These are phyloP conservation scores for Margaritifera margaritifera DNA, from an alignment of 2,888 invertebrate genomes.

Conservation along the genomic window DNA sequence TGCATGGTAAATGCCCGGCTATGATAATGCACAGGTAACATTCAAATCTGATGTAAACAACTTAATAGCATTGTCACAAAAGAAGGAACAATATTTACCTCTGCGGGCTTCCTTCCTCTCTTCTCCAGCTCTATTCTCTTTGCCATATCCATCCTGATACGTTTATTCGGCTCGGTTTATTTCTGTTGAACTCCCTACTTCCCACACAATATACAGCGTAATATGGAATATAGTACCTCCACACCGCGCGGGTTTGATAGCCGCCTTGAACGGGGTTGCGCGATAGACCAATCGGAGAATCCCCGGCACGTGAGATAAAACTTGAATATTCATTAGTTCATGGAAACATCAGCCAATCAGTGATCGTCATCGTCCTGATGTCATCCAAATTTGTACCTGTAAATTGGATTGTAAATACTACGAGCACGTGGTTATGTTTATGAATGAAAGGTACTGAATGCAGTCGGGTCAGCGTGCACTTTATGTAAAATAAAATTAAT, in stretches of 20 bases:
- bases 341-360: conserved; percentile 33
- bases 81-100: conserved; percentile 78
- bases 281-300: conserved; percentile 51
- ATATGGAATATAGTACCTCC: conserved; percentile 23
- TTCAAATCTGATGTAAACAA: too few relatives aligned
- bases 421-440: conserved; percentile 37
- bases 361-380: conserved; percentile 14
- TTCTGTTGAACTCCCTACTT: conserved; percentile 2
- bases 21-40: too few relatives aligned
- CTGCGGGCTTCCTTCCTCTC: conserved; percentile 89
- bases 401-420: conserved; percentile 30
- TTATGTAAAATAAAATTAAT: not conserved
- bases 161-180: not conserved
- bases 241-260: conserved; percentile 62
- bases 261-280: conserved; percentile 44
- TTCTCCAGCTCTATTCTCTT: conserved; percentile 92
- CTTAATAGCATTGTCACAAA: not conserved
- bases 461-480: not conserved
- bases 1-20: too few relatives aligned
- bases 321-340: conserved; percentile 57
- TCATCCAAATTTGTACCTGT: conserved; percentile 37
- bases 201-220: conserved; percentile 8
- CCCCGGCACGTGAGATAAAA: conserved; percentile 49
- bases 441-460: conserved; percentile 9
- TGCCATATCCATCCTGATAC: conserved; percentile 47